Percentiles rank a stretch among this genome's conserved stretches.
phyloP scores from a whole-genome alignment of 2,113 vertebrate species.

The Ellobius talpinus region DNA sequence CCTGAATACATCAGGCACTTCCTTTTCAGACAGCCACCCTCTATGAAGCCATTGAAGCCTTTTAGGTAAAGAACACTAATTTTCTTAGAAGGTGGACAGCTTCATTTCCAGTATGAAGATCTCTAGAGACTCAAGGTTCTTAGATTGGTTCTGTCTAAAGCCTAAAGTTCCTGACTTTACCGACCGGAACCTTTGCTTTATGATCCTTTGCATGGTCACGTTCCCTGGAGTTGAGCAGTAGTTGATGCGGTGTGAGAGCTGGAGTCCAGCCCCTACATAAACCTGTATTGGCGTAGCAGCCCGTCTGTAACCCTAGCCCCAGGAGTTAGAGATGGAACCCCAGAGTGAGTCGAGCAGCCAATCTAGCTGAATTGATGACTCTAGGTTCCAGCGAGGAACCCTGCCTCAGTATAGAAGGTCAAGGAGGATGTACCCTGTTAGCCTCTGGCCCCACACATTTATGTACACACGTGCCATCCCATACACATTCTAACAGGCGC shows the following conservation, averaged over 20 bases:
- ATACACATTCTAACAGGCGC: background rate
- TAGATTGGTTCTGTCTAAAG: background rate
- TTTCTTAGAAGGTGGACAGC: background rate
- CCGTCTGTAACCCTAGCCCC: too few relatives aligned
- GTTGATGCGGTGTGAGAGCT: background rate
- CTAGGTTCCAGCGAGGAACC: background rate
- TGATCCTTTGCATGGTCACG: background rate
- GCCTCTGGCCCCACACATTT: background rate
- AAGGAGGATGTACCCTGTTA: background rate
- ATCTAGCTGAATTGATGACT: background rate
- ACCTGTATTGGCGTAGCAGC: background rate
- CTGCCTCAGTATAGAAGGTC: background rate
- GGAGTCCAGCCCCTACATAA: background rate
- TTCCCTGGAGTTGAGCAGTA: background rate
- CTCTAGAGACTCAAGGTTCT: slow-evolving; percentile 5
- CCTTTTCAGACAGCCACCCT: background rate
- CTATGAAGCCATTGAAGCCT: background rate
- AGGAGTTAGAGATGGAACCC: background rate
- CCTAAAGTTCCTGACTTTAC: background rate
- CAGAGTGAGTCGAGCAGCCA: background rate
- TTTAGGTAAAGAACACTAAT: background rate
- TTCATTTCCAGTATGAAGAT: background rate
- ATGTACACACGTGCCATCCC: background rate
- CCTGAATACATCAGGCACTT: background rate
- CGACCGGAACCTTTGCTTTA: background rate